Conservation (phyloP, 2,888 invertebrate species). For the Drosophila rubida region DNA sequence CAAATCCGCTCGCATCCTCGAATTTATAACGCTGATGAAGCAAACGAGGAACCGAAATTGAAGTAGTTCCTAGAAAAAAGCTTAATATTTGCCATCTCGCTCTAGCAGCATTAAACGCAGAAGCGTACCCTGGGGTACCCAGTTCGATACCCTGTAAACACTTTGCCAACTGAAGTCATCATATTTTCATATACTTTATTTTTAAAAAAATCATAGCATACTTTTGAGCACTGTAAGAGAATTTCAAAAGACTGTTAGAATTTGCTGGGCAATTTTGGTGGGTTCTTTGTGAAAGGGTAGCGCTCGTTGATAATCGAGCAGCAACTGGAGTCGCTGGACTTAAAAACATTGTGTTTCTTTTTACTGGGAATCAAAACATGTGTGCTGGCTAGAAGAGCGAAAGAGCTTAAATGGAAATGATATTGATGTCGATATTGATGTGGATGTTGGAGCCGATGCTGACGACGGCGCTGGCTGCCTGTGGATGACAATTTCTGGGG, state of each 20-base stretch:
- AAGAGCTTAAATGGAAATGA: slow-evolving; percentile 1
- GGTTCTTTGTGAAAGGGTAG: too few relatives aligned
- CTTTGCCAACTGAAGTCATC: too few relatives aligned
- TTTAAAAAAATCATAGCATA: background rate
- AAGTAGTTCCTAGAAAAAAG: background rate
- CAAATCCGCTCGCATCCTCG: background rate
- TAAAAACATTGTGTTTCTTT: slow-evolving; percentile 1
- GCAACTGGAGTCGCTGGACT: background rate
- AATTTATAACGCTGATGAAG: background rate
- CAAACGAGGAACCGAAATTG: background rate
- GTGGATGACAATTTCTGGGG: slow-evolving; percentile 15
- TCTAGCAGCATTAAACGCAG: background rate
- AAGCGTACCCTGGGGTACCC: background rate
- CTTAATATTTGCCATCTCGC: background rate
- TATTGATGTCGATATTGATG: background rate
- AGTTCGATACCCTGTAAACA: too few relatives aligned
- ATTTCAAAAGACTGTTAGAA: too few relatives aligned
- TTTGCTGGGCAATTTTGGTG: too few relatives aligned
- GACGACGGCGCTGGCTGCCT: background rate
- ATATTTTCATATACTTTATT: too few relatives aligned
- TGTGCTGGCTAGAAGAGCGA: background rate
- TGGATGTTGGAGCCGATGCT: background rate
- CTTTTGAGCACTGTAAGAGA: background rate
- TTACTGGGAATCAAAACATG: slow-evolving; percentile 10
- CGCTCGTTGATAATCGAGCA: background rate